A percentile compares a stretch with the other conserved stretches of the same genome.
These are phyloP conservation scores for Marronus borbonicus DNA, from an alignment of 2,888 invertebrate species.

Conservation along the genomic window DNA sequence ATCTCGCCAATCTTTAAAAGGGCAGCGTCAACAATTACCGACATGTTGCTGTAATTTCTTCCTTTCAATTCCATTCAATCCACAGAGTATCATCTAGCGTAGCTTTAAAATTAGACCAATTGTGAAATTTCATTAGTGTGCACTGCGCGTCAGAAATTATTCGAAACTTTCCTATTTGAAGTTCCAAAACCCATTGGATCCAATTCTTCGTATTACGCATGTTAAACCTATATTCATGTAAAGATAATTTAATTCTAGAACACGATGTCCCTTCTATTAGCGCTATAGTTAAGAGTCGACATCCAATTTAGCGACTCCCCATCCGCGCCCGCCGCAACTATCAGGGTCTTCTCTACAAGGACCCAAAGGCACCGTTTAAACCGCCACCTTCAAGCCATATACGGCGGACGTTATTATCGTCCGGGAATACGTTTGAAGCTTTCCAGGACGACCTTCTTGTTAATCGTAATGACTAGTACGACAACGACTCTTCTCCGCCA, in stretches of 20 bases:
- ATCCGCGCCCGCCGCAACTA: slow-evolving; percentile 18
- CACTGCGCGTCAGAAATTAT: too few species aligned
- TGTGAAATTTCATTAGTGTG: too few species aligned
- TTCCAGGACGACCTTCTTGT: not conserved
- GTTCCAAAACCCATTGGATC: not conserved
- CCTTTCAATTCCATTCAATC: too few species aligned
- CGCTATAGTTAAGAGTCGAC: not conserved
- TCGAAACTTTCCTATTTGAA: too few species aligned
- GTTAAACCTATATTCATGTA: not conserved
- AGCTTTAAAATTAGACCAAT: too few species aligned
- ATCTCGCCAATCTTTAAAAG: too few species aligned
- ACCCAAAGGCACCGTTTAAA: slow-evolving; percentile 22
- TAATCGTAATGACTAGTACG: not conserved
- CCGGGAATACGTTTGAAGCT: not conserved
- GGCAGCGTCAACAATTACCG: too few species aligned
- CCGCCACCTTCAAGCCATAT: not conserved
- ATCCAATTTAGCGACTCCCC: not conserved
- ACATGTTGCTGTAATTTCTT: too few species aligned
- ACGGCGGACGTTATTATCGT: slow-evolving; percentile 13
- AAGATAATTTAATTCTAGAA: slow-evolving; percentile 1
- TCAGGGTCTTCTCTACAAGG: not conserved
- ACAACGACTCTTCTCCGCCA: too few species aligned
- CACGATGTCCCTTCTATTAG: not conserved
- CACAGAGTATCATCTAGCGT: too few species aligned
- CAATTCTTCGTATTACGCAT: not conserved